Conservation (phyloP, 2,888 invertebrate species). For the Teleiodes luculella region DNA sequence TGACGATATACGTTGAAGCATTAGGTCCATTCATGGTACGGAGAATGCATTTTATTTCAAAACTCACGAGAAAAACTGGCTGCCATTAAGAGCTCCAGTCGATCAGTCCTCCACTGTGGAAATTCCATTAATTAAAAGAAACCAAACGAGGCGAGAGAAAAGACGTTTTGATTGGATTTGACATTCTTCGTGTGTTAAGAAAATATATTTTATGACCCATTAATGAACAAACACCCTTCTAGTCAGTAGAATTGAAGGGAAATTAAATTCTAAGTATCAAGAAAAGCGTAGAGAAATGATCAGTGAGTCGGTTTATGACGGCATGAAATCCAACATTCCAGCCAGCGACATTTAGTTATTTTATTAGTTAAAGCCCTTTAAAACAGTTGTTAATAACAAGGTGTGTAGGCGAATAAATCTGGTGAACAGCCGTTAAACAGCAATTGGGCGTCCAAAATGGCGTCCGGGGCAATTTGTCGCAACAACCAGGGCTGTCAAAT, state of each 20-base stretch:
- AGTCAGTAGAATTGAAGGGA: no score
- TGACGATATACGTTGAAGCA: slow-evolving; percentile 26
- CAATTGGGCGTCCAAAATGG: slow-evolving; percentile 43
- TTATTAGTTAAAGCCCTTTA: no score
- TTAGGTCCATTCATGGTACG: slow-evolving; percentile 20
- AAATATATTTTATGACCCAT: slow-evolving; percentile 1
- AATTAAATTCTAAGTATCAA: no score
- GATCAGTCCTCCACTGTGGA: slow-evolving; percentile 1
- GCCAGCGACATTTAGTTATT: no score
- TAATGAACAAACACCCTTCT: no score
- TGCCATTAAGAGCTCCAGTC: not conserved
- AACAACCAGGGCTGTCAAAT: slow-evolving; percentile 13
- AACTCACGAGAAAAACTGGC: slow-evolving; percentile 1
- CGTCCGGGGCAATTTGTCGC: slow-evolving; percentile 37
- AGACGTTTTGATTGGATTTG: slow-evolving; percentile 2
- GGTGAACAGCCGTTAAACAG: slow-evolving; percentile 36
- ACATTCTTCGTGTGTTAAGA: no score
- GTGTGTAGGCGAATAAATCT: slow-evolving; percentile 42
- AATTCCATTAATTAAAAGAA: not conserved
- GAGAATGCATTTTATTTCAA: slow-evolving; percentile 6
- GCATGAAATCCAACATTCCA: no score
- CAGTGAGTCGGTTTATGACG: no score
- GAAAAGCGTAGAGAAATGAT: no score
- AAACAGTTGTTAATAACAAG: slow-evolving; percentile 12
- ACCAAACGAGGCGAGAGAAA: slow-evolving; percentile 7